Conservation (phyloP, 2,797 vertebrate genomes). For the Eupleurogrammus muticus region DNA sequence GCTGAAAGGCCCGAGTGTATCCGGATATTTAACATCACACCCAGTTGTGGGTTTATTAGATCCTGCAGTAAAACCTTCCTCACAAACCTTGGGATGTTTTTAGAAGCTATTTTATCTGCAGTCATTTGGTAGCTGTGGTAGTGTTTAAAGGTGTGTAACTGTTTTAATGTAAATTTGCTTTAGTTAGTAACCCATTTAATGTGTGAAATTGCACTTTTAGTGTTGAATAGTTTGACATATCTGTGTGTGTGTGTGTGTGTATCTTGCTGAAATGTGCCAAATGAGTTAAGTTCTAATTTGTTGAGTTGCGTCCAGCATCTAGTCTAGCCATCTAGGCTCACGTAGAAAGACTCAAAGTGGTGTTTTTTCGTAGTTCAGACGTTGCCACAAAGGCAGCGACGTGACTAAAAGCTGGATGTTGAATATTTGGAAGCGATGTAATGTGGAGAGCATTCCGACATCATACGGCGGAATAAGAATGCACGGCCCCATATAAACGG, state of each 20-base stretch:
- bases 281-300: neutral
- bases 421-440: neutral
- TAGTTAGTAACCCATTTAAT: neutral
- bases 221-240: neutral
- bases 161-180: neutral
- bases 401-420: neutral
- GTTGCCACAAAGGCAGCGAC: slow-evolving; percentile 1
- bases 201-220: neutral
- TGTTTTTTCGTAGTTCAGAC: neutral
- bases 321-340: no score
- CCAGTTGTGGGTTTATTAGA: no score
- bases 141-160: neutral
- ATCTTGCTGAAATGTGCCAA: neutral
- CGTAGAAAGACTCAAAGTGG: neutral
- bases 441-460: neutral
- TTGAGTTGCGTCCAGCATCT: no score
- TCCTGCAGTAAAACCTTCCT: no score
- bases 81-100: no score
- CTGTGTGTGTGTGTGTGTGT: no score
- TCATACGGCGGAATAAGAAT: neutral
- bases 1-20: no score
- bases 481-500: slow-evolving; percentile 15
- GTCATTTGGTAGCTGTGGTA: no score
- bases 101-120: no score
- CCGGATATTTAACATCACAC: no score